These are phyloP conservation scores for Glyptemys insculpta DNA, from an alignment of 2,797 vertebrate species.

Conservation along the genomic window DNA sequence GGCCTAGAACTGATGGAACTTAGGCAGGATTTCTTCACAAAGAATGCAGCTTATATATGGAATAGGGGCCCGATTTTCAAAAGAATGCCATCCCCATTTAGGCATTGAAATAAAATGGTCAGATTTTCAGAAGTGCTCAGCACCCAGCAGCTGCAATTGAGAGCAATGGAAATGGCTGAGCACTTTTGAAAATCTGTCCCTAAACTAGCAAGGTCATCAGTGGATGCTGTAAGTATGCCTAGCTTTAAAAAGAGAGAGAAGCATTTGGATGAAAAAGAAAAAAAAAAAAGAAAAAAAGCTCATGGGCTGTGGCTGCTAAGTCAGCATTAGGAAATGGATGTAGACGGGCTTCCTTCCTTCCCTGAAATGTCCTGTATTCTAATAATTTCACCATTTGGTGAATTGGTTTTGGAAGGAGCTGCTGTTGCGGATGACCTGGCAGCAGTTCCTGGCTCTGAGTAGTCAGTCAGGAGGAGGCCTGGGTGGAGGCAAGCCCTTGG, in stretches of 20 bases:
- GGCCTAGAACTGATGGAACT: not conserved
- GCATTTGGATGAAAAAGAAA: not conserved
- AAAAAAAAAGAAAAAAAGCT: constrained; percentile 23
- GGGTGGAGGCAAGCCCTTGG: constrained; percentile 2
- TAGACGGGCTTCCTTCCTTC: constrained; percentile 16
- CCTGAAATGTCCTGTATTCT: not conserved
- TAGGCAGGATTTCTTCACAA: not conserved
- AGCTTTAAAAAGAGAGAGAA: not conserved
- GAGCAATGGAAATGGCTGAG: not conserved
- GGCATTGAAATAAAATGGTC: not conserved
- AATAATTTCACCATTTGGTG: not conserved
- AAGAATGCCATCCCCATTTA: not conserved
- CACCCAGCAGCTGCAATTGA: not conserved
- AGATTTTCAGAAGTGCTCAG: not conserved
- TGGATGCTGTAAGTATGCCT: not conserved
- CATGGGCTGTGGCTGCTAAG: constrained; percentile 26
- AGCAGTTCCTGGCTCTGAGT: not conserved
- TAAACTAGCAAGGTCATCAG: not conserved
- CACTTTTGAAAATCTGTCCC: not conserved
- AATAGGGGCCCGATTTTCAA: not conserved
- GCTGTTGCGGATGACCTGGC: not conserved
- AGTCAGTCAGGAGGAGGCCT: not conserved
- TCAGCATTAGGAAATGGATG: constrained; percentile 46
- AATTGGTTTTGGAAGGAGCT: not conserved
- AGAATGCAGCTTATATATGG: not conserved